These are phyloP conservation scores for Cydia pomonella DNA, from an alignment of 1,140 invertebrate species.

Conservation along the genomic window DNA sequence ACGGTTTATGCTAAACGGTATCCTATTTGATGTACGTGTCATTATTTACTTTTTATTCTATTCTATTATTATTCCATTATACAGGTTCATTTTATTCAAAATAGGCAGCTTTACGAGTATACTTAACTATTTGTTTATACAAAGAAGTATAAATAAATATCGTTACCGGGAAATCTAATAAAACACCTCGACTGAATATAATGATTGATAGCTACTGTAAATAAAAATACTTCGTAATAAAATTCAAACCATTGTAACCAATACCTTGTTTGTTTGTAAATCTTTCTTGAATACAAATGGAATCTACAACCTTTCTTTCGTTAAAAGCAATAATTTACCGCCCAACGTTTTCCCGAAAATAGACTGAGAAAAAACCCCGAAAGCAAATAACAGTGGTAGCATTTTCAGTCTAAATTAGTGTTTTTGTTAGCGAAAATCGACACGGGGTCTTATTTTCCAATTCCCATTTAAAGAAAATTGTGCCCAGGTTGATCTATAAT, in stretches of 20 bases:
- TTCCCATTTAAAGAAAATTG: neutral
- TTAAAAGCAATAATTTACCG: slow-evolving; percentile 9
- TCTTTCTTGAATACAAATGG: neutral
- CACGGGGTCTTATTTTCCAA: slow-evolving; percentile 5
- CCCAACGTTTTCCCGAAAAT: slow-evolving; percentile 1
- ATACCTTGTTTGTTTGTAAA: neutral
- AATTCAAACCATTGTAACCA: neutral
- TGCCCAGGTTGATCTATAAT: neutral
- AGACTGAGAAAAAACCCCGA: slow-evolving; percentile 3
- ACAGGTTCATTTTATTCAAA: neutral
- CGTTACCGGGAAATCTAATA: neutral
- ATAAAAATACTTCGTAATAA: neutral
- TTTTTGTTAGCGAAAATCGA: slow-evolving; percentile 15
- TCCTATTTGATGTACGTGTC: no score
- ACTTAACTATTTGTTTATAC: neutral
- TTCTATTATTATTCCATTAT: no score
- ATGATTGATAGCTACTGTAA: neutral
- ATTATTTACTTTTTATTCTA: no score
- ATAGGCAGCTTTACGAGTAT: neutral
- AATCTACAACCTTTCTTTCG: slow-evolving; percentile 8
- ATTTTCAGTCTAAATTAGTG: slow-evolving; percentile 4
- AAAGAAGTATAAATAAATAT: neutral
- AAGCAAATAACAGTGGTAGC: slow-evolving; percentile 1
- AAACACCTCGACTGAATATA: neutral
- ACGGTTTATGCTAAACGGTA: no score